Conservation (phyloP, 2,113 vertebrate genomes). For the Scopus umbretta region DNA sequence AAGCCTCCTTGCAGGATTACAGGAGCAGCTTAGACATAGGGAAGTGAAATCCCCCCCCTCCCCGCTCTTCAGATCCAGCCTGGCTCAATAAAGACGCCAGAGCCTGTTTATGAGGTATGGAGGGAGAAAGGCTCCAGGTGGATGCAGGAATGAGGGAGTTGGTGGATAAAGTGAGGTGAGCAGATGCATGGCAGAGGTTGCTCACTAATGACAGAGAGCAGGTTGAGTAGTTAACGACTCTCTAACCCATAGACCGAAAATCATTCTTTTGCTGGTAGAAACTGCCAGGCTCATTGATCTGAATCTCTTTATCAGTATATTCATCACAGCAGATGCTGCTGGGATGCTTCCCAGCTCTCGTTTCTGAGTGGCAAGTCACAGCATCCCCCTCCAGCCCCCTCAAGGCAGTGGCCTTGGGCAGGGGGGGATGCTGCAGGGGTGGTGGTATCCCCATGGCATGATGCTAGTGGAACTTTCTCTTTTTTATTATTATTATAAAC, state of each 20-base stretch:
- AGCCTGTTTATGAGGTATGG: background rate
- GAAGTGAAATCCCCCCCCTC: background rate
- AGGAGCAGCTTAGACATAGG: background rate
- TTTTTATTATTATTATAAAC: background rate
- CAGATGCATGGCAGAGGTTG: background rate
- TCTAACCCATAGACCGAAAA: background rate
- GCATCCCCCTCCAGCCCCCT: background rate
- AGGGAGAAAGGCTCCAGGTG: background rate
- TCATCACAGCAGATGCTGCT: background rate
- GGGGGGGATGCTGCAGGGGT: background rate
- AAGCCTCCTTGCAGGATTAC: background rate
- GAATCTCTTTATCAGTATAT: constrained; percentile 23
- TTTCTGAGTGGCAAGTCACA: background rate
- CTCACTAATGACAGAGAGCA: background rate
- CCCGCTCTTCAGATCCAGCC: background rate
- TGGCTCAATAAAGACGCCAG: background rate
- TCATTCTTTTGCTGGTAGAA: background rate
- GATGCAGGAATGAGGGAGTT: background rate
- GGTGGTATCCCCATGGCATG: fast-evolving
- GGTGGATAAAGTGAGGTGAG: background rate
- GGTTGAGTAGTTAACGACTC: background rate
- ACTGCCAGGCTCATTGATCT: background rate
- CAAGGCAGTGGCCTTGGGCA: background rate
- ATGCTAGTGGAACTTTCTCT: background rate
- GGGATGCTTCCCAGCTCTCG: background rate